Evolutionary conservation across 1,140 invertebrate genomes (phyloP).

Genomic region (Littorina saxatilis): DNA sequence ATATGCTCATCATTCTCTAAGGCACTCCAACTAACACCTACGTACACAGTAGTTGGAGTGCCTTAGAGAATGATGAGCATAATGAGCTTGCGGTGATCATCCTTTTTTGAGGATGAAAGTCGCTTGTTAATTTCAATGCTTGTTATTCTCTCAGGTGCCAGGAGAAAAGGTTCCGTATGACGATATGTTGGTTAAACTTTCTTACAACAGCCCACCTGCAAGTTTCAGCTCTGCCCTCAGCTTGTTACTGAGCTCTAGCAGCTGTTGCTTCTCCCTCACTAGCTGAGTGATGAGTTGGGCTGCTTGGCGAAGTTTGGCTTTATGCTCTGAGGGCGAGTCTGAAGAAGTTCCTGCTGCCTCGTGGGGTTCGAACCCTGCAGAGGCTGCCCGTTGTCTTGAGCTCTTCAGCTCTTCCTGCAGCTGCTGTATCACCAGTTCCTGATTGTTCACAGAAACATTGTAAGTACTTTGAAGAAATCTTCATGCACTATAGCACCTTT

Average conservation of each 20-base stretch:
- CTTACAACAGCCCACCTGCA: slow-evolving; percentile 51
- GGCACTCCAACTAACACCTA: no score
- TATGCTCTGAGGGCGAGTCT: slow-evolving; percentile 48
- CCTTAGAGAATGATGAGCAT: no score
- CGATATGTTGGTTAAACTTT: no score
- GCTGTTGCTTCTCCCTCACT: slow-evolving; percentile 71
- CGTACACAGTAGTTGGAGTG: no score
- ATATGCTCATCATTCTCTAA: no score
- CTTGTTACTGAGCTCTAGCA: slow-evolving; percentile 73
- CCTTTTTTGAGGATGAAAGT: no score
- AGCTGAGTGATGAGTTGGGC: slow-evolving; percentile 69
- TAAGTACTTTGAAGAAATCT: no score
- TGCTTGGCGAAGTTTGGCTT: slow-evolving; percentile 65
- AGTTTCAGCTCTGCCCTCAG: slow-evolving; percentile 70
- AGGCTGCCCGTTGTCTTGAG: slow-evolving; percentile 47
- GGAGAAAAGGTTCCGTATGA: no score
- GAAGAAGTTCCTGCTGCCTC: background rate
- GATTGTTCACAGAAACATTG: background rate
- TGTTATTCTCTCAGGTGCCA: no score
- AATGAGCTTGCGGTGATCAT: no score
- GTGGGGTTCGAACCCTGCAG: slow-evolving; percentile 16
- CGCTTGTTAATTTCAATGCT: no score
- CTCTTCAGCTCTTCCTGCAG: slow-evolving; percentile 71
- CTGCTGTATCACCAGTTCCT: slow-evolving; percentile 75
- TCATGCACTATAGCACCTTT: no score